Percentiles rank a stretch among this genome's conserved stretches.
Conservation (phyloP, 2,797 vertebrate species). For the Muscicapa comitata region DNA sequence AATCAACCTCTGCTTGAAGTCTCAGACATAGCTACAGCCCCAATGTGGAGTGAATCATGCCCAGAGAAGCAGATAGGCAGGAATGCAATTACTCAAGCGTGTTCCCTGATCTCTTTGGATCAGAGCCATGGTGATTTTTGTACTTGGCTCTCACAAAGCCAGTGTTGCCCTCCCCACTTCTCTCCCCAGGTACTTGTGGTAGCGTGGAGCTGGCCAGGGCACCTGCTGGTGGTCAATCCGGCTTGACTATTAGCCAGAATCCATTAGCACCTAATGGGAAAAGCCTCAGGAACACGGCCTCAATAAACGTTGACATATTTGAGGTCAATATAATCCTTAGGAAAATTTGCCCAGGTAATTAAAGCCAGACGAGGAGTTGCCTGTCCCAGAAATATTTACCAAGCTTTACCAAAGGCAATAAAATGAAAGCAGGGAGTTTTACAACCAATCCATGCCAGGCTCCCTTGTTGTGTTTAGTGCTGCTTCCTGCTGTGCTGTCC, state of each 20-base stretch:
- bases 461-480: background rate
- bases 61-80: conserved; percentile 38
- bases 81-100: conserved; percentile 2
- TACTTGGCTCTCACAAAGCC: background rate
- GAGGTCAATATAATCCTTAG: conserved; percentile 62
- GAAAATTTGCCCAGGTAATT: conserved; percentile 65
- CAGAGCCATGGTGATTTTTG: conserved; percentile 9
- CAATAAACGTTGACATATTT: conserved; percentile 59
- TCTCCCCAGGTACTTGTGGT: conserved; percentile 49
- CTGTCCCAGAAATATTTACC: conserved; percentile 37
- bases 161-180: background rate
- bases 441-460: background rate
- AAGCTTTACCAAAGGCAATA: conserved; percentile 28
- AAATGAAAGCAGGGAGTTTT: background rate
- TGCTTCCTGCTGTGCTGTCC: background rate
- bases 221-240: conserved; percentile 34
- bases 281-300: conserved; percentile 60
- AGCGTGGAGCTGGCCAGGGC: conserved; percentile 11
- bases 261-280: conserved; percentile 60
- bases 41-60: background rate
- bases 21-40: background rate
- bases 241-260: conserved; percentile 60
- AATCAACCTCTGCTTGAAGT: background rate
- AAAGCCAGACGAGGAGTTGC: conserved; percentile 61
- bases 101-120: conserved; percentile 46